Base-by-base conservation (phyloP, 2,888 invertebrate species). In the Hartigia nigra region DNA sequence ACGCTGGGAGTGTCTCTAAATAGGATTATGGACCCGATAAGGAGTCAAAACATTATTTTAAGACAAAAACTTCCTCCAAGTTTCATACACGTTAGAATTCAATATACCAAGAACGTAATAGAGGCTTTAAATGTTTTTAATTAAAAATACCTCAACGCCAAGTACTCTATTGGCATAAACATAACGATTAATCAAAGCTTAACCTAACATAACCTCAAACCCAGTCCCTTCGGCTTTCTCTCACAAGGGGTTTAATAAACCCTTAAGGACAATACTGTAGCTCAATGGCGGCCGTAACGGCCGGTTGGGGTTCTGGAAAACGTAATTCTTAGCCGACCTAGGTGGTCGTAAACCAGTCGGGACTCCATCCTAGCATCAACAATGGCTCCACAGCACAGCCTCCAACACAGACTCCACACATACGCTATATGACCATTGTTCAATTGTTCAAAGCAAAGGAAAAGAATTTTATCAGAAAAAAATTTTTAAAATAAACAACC, bases 261-360 rank as follows among this genome's bases (percentile, higher is more conserved):
- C 55, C 55, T 55, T 55, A 55, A 55, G 55, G 23, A 23, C 55
- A 55, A 55, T 55, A 55, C 55, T 55, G 55, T 55, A 55, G 55
- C 23, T 23, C 80, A 82, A 79, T 79, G 75, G 77, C 76, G 39
- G 76, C 76, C 23, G 55, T 23, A 55, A 9, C 55, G 9, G 55
- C 5, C 55, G 55, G 23, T 23, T 23, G 69, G 69, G 55, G 75
- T 69, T 35, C 77, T 69, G 75, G 80, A 82, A 72, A 81, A 77
- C 32, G 69, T 80, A 79, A 80, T 82, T 82, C 79, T 74, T 77
- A 31, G 32, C 31, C 81, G 70, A 79, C 78, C 79, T 81, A 81
- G 81, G 83, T 79, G 82, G 79, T 80, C 77, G 80, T 81, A 81
- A 82, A 83, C 83, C 83, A 81, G 78, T 79, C 79, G 79, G 79